Conservation (phyloP, 2,888 invertebrate species). For the Cyrtodaria siliqua region DNA sequence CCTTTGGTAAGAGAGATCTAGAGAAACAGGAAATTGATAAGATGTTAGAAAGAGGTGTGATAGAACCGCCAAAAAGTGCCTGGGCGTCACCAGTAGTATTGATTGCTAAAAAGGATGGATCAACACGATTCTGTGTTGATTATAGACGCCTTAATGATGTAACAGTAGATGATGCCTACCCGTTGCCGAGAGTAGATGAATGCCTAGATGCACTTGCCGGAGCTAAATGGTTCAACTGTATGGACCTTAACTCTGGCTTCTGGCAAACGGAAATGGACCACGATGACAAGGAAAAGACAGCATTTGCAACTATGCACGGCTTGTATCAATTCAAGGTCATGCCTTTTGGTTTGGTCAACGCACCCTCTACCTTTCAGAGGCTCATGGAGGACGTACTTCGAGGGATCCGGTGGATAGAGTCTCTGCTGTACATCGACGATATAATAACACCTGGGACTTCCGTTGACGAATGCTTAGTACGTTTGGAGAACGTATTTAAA, state of each 20-base stretch:
- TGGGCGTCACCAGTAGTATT: slow-evolving; percentile 45
- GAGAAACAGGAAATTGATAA: slow-evolving; percentile 31
- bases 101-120: slow-evolving; percentile 47
- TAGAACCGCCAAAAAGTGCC: slow-evolving; percentile 45
- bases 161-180: slow-evolving; percentile 46
- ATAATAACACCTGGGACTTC: slow-evolving; percentile 28
- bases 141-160: slow-evolving; percentile 42
- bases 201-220: slow-evolving; percentile 51
- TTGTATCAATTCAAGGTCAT: slow-evolving; percentile 54
- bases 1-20: slow-evolving; percentile 26
- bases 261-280: slow-evolving; percentile 55
- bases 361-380: slow-evolving; percentile 66
- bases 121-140: slow-evolving; percentile 48
- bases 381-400: slow-evolving; percentile 56
- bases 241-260: slow-evolving; percentile 58
- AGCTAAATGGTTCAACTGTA: slow-evolving; percentile 57
- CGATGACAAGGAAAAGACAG: slow-evolving; percentile 57
- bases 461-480: slow-evolving; percentile 19
- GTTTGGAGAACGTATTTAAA: slow-evolving; percentile 30
- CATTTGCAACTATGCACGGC: slow-evolving; percentile 49
- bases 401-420: slow-evolving; percentile 48
- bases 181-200: slow-evolving; percentile 54
- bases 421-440: slow-evolving; percentile 47
- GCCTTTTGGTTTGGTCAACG: slow-evolving; percentile 55
- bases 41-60: too few relatives aligned